Evolutionary conservation across 2,113 vertebrate species (phyloP).

Genomic region (Herpetotheres cachinnans): DNA sequence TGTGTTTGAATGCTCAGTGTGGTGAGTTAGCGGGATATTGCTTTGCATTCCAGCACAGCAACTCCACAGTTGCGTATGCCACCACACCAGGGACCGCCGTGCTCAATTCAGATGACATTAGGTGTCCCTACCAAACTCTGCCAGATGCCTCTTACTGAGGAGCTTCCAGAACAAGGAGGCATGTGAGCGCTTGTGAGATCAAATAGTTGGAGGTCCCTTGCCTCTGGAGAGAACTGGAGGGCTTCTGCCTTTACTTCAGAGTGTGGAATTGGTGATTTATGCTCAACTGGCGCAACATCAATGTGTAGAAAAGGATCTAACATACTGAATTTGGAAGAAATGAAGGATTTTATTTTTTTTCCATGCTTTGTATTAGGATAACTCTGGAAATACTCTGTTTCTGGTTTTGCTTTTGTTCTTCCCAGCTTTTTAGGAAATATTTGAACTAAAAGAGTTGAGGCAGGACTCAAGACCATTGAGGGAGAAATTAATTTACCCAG

Average conservation of each 20-base stretch:
- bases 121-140: not conserved
- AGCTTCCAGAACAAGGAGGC: not conserved
- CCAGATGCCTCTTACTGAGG: not conserved
- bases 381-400: conserved; percentile 19
- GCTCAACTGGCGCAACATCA: not conserved
- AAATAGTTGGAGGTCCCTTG: not conserved
- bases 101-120: not conserved
- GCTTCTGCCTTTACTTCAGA: not conserved
- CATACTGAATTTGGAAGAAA: not conserved
- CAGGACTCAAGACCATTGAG: not conserved
- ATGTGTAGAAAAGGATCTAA: not conserved
- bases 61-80: accelerated
- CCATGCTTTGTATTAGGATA: conserved; percentile 1
- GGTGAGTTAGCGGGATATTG: not conserved
- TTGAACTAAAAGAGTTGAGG: not conserved
- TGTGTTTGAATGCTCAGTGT: not conserved
- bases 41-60: not conserved
- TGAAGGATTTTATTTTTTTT: not conserved
- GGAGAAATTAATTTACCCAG: not conserved
- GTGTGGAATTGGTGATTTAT: not conserved
- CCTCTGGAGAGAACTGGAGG: not conserved
- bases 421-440: conserved; percentile 5
- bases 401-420: conserved; percentile 41
- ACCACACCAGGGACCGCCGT: accelerated
- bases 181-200: not conserved